Evolutionary conservation across 2,888 invertebrate species (phyloP), one percentile per base, ranked within the genome.

Genomic region (Pandemis cinnamomeana): DNA sequence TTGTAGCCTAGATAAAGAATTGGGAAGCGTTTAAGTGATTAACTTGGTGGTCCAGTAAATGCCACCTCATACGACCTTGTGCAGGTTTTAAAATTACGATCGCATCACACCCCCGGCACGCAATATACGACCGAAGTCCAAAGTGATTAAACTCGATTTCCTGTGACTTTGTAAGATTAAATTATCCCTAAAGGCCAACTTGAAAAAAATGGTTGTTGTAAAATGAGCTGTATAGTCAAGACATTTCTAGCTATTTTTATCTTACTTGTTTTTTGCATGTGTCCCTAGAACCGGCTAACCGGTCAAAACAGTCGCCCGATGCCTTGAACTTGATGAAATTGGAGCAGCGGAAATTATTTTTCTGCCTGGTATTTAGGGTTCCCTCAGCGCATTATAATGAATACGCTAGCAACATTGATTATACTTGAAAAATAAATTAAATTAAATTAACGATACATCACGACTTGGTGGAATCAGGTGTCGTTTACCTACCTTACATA

Each of bases 81-180:
- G 78, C 80, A 83, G 80, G 82, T 80, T 79, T 55, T 80, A 79
- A 80, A 79, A 79, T 79, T 82, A 77, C 76, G 79, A 78, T 75
- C 64, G 51, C 68, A 64, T 58, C 51, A 67, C 36, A 44, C 77
- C 78, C 73, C 78, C 78, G 77, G 79, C 82, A 81, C 72, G 79
- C 81, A 79, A 87, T 78, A 83, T 83, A 81, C 81, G 77, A 83
- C 82, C 83, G 75, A 86, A 82, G 80, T 80, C 83, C 85, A 81
- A 83, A 80, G 84, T 83, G 81, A 86, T 88, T 88, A 89, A 89
- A 89, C 84, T 84, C 82, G 83, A 87, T 89, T 87, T 86, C 81
- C 85, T 82, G 83, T 86, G 84, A 82, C 85, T 81, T 80, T 83
- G 85, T 83, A 83, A 87, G 85, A 87, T 85, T 80, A 83, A 83